A percentile compares a stretch with the other conserved stretches of the same genome.
These are phyloP conservation scores for Laupala kohalensis DNA, from an alignment of 1,140 invertebrate genomes.

Conservation along the genomic window DNA sequence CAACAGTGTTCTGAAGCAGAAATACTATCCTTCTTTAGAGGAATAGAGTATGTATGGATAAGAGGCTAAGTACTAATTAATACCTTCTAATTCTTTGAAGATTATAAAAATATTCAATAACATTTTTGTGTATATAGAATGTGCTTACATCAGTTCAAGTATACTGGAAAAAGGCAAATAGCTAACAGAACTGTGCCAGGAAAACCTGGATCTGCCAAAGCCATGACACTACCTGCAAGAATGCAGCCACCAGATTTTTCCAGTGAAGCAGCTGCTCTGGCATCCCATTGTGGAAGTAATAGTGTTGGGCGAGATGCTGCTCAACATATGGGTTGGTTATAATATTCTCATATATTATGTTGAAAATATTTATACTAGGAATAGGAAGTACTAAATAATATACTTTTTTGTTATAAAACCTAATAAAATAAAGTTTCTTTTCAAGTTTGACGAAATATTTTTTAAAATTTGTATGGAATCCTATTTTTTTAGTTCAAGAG, in stretches of 20 bases:
- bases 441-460: not conserved
- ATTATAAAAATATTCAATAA: not conserved
- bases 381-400: not conserved
- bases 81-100: not conserved
- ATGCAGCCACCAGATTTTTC: constrained; percentile 55
- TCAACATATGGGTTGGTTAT: constrained; percentile 7
- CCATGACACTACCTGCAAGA: constrained; percentile 62
- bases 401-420: not conserved
- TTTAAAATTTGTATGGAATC: not conserved
- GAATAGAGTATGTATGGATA: constrained; percentile 53
- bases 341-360: no score
- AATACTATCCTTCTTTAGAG: constrained; percentile 62
- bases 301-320: constrained; percentile 21
- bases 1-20: constrained; percentile 63
- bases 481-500: constrained; percentile 2
- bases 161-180: constrained; percentile 67
- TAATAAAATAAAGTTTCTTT: no score
- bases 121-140: constrained; percentile 42
- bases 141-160: constrained; percentile 77
- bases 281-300: constrained; percentile 15
- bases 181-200: constrained; percentile 30
- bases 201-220: constrained; percentile 40
- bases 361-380: not conserved
- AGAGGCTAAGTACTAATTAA: not conserved
- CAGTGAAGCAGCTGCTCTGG: constrained; percentile 22